Evolutionary conservation across 1,140 invertebrate genomes (phyloP).

Genomic region (Zaprionus gabonicus): DNA sequence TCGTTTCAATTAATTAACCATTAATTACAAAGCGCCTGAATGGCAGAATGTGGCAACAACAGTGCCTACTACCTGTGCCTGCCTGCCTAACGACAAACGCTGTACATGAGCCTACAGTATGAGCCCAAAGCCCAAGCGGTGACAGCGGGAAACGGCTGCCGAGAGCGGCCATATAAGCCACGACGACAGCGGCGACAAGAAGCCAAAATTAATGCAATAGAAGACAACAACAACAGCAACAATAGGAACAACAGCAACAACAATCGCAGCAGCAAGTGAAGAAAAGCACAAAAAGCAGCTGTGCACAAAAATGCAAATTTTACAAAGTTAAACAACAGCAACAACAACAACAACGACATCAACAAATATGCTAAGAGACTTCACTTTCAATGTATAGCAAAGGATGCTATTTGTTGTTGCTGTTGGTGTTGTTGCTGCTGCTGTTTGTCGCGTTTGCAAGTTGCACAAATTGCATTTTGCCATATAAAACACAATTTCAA

Average conservation of each 20-base stretch:
- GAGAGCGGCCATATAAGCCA: constrained; percentile 69
- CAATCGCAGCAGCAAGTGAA: constrained; percentile 60
- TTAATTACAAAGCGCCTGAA: constrained; percentile 81
- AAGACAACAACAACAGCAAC: constrained; percentile 48
- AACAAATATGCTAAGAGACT: constrained; percentile 81
- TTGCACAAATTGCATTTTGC: constrained; percentile 83
- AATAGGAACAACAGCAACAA: constrained; percentile 8
- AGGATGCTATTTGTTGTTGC: constrained; percentile 72
- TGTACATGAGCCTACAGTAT: constrained; percentile 65
- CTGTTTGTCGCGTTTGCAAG: constrained; percentile 80
- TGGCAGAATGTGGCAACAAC: constrained; percentile 80
- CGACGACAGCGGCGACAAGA: constrained; percentile 61
- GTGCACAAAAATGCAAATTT: constrained; percentile 79
- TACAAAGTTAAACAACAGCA: constrained; percentile 73
- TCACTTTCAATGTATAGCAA: constrained; percentile 82
- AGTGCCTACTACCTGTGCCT: constrained; percentile 11
- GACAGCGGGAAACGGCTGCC: constrained; percentile 39
- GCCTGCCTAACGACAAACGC: constrained; percentile 70
- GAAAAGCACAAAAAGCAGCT: constrained; percentile 78
- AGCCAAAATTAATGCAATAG: constrained; percentile 81
- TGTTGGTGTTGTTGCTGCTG: constrained; percentile 66
- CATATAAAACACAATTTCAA: constrained; percentile 82
- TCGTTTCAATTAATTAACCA: constrained; percentile 83
- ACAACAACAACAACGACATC: constrained; percentile 37
- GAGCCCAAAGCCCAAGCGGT: constrained; percentile 37